These are phyloP conservation scores for Heliconius aoede DNA, from an alignment of 2,888 invertebrate genomes.

Conservation along the genomic window DNA sequence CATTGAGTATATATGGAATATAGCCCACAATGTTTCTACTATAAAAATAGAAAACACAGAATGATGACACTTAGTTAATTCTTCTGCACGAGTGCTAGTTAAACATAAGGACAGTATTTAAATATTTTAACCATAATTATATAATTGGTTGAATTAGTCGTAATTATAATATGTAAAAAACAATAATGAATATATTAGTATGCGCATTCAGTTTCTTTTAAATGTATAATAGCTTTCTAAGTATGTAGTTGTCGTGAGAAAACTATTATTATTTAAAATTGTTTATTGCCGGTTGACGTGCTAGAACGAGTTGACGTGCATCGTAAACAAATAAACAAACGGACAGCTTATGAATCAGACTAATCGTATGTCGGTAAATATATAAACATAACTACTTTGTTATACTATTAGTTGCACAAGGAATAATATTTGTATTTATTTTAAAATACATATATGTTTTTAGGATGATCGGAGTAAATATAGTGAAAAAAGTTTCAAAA, in stretches of 20 bases:
- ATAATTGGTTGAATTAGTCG: not conserved
- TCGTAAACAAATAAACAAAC: conserved; percentile 37
- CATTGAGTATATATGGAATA: not conserved
- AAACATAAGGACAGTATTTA: not conserved
- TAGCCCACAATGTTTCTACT: not conserved
- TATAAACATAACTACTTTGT: conserved; percentile 6
- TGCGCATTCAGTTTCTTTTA: conserved; percentile 5
- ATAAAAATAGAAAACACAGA: not conserved
- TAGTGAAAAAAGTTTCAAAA: no score
- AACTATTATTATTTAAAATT: conserved; percentile 33
- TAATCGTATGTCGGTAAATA: conserved; percentile 20
- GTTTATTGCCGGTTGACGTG: conserved; percentile 37
- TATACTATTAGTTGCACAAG: not conserved
- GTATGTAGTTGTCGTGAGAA: conserved; percentile 18
- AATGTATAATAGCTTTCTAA: conserved; percentile 10
- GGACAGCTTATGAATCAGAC: conserved; percentile 38
- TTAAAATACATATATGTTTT: not conserved
- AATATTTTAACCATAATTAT: not conserved
- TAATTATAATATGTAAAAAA: conserved; percentile 1
- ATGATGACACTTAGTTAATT: not conserved
- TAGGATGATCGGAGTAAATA: no score
- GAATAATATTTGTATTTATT: not conserved
- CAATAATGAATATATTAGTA: not conserved
- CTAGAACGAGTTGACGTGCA: conserved; percentile 29
- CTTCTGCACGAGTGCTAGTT: not conserved